phyloP scores from a whole-genome alignment of 1,140 invertebrate genomes.

The Aporrectodea caliginosa region DNA sequence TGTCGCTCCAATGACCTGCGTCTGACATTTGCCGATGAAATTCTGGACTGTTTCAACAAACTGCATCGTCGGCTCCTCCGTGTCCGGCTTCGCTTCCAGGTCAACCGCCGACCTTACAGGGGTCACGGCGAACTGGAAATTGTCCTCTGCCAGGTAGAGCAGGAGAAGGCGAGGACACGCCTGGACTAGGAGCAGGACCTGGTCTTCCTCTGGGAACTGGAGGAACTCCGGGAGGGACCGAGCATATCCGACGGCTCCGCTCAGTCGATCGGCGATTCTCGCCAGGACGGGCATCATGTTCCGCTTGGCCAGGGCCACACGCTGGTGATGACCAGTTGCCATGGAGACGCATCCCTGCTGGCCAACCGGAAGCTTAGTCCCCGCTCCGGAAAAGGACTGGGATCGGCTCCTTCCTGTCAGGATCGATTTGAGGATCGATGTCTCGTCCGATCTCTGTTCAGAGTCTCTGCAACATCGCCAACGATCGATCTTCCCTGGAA shows the following conservation, averaged over 20 bases:
- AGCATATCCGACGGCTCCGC: conserved; percentile 51
- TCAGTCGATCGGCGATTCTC: conserved; percentile 52
- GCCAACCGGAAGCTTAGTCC: background rate
- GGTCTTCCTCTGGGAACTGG: conserved; percentile 47
- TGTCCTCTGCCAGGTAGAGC: conserved; percentile 52
- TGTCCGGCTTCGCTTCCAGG: conserved; percentile 1
- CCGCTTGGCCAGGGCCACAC: conserved; percentile 48
- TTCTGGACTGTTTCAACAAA: conserved; percentile 48
- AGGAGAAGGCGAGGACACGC: conserved; percentile 50
- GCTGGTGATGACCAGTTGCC: background rate
- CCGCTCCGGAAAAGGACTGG: background rate
- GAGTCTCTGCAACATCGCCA: no score
- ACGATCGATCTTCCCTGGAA: no score
- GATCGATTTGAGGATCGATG: background rate
- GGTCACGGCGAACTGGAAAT: conserved; percentile 53
- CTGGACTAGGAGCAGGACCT: conserved; percentile 47
- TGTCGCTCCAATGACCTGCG: conserved; percentile 46
- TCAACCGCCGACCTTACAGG: conserved; percentile 34
- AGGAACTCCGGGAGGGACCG: conserved; percentile 49
- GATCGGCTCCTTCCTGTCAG: background rate
- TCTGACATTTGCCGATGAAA: conserved; percentile 51
- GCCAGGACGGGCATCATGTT: conserved; percentile 51
- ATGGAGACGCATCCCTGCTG: background rate
- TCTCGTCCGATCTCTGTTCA: no score
- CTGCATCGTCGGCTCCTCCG: conserved; percentile 48